Conservation (phyloP, 1,140 invertebrate species). For the Ostrea denselamellosa region DNA sequence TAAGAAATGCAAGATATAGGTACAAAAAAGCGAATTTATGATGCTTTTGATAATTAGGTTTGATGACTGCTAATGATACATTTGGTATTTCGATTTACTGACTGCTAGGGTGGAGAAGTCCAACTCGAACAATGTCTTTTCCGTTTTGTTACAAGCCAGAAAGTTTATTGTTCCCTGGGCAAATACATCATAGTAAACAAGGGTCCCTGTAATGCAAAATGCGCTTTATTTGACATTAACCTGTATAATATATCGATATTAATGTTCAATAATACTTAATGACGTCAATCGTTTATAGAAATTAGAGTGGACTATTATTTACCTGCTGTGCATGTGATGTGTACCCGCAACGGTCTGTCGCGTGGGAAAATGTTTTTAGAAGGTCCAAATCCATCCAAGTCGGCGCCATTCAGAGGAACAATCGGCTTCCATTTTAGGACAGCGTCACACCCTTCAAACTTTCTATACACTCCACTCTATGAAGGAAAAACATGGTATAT, state of each 20-base stretch:
- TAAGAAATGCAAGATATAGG: neutral
- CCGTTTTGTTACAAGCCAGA: constrained; percentile 57
- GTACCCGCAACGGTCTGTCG: constrained; percentile 34
- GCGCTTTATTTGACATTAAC: too few species aligned
- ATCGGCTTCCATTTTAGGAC: constrained; percentile 41
- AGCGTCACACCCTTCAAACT: constrained; percentile 40
- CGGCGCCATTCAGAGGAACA: constrained; percentile 27
- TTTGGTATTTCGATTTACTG: neutral
- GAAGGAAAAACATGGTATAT: neutral
- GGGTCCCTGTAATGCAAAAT: constrained; percentile 50
- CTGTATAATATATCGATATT: too few species aligned
- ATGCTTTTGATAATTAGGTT: too few species aligned
- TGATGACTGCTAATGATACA: neutral
- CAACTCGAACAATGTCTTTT: constrained; percentile 53
- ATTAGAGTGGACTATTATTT: neutral
- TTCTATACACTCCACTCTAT: constrained; percentile 56
- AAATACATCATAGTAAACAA: constrained; percentile 57
- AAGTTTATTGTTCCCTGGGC: constrained; percentile 37
- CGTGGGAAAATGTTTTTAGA: constrained; percentile 44
- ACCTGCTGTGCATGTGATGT: constrained; percentile 53
- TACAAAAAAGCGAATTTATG: neutral
- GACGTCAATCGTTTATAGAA: too few species aligned
- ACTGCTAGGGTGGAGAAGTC: constrained; percentile 28
- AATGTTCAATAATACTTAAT: too few species aligned
- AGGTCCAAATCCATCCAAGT: constrained; percentile 45